Conservation (phyloP, 2,797 vertebrate species). For the Xenopus petersii region DNA sequence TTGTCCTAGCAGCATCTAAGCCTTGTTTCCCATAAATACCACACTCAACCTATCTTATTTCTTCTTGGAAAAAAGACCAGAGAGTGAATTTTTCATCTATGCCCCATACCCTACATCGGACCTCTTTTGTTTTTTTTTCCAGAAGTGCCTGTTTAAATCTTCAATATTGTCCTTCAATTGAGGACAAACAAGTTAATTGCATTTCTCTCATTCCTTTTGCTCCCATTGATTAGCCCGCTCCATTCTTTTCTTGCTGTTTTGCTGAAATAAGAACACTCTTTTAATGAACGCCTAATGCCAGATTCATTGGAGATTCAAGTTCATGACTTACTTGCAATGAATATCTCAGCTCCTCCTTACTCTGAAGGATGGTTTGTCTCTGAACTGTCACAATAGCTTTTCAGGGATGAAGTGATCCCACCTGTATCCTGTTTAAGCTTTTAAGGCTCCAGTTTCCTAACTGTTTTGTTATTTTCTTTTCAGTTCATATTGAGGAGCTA, state of each 20-base stretch:
- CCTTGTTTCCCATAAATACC: constrained; percentile 64
- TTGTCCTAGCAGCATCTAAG: constrained; percentile 54
- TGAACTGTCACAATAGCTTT: constrained; percentile 56
- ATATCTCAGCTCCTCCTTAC: constrained; percentile 63
- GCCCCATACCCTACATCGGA: constrained; percentile 62
- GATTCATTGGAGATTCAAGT: constrained; percentile 78
- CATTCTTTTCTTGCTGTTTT: constrained; percentile 72
- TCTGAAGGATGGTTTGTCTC: constrained; percentile 54
- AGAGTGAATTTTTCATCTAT: constrained; percentile 57
- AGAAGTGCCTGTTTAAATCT: constrained; percentile 82
- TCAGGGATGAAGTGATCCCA: constrained; percentile 61
- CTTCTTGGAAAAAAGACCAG: constrained; percentile 59
- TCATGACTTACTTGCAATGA: constrained; percentile 69
- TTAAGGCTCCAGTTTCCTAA: constrained; percentile 6
- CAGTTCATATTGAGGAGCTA: neutral
- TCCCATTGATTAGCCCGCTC: constrained; percentile 69
- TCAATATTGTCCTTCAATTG: constrained; percentile 76
- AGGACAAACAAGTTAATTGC: constrained; percentile 73
- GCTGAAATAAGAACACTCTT: constrained; percentile 74
- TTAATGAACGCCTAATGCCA: constrained; percentile 73
- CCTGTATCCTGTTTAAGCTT: constrained; percentile 49
- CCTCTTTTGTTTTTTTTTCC: constrained; percentile 68
- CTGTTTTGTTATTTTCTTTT: neutral
- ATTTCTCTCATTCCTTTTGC: constrained; percentile 71
- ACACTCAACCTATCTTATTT: constrained; percentile 54